Base-by-base conservation (phyloP, 92 coral and sea anemone species). In the Nematostella vectensis region DNA sequence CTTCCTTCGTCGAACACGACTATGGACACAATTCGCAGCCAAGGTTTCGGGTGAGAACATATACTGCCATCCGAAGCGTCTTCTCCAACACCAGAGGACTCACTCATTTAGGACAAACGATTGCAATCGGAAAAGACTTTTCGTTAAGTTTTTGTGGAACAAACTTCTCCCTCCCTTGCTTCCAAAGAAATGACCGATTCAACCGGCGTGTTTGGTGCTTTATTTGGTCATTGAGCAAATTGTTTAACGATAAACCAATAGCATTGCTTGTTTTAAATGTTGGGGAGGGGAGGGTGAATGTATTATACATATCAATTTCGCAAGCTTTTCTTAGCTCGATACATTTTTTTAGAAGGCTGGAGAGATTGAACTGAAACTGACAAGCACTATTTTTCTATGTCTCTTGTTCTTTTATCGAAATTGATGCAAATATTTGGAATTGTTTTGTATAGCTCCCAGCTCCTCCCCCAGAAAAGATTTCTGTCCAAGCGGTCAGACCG, bases 1-100 rank as follows among this genome's bases (percentile, higher is more conserved):
- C 96, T 83, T 37, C 94, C 96, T 48, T 88, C 96, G 85, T 88
- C 96, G 67, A 79, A 77, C 47, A 83, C 83, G 65, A 88, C 69
- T 76, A 60, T 79, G 45, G 63, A 66, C 29, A 83, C 75, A 50
- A 71, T 57, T 61, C 74, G 85, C 95, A 80, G 80, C 77, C 62
- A 55, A 74, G 60, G 60, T 51, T 65, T 55, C 27, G 63, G 48
- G 59, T 58, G 59, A 31, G 57, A 56, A 12, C 52, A 54, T 8
- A 52, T 60, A 51, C 77, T 70, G 74, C 85, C 85, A 82, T 82
- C 80, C 69, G 70, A 66, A 54, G 65, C 80, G 77, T 66, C 80
- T 74, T 57, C 71, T 11, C 50, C 52, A 31, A 59, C 72, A 57
- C 62, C 69, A 58, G 62, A 72, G 57, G 70, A 57, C 57, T 55